phyloP scores from a whole-genome alignment of 1,140 invertebrate species.

The Temnothorax longispinosus region DNA sequence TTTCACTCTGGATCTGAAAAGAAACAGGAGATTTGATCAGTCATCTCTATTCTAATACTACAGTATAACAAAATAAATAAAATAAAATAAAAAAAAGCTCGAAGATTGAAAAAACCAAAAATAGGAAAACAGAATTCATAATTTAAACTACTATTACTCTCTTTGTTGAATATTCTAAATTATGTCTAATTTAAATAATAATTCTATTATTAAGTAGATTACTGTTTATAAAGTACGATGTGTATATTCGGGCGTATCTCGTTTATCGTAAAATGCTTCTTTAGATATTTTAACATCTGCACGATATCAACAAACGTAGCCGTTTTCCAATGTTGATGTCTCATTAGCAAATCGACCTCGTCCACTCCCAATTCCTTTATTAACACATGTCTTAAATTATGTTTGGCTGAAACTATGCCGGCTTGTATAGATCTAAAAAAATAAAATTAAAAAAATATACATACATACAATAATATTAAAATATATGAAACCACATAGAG shows the following conservation, averaged over 20 bases:
- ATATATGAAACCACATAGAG: neutral
- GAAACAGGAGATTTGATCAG: slow-evolving; percentile 51
- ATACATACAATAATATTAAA: slow-evolving; percentile 18
- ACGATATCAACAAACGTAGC: slow-evolving; percentile 85
- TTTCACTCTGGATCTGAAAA: slow-evolving; percentile 74
- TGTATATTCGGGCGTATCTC: slow-evolving; percentile 86
- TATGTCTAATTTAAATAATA: slow-evolving; percentile 49
- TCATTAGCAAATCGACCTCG: slow-evolving; percentile 80
- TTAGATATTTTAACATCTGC: slow-evolving; percentile 84
- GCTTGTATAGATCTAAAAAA: slow-evolving; percentile 61
- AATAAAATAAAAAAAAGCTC: neutral
- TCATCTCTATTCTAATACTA: neutral
- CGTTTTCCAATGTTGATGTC: slow-evolving; percentile 86
- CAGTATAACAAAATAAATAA: neutral
- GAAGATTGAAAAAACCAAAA: neutral
- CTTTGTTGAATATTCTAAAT: slow-evolving; percentile 10
- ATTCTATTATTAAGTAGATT: slow-evolving; percentile 45
- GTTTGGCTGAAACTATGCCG: slow-evolving; percentile 76
- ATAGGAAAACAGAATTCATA: neutral
- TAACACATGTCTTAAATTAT: slow-evolving; percentile 79
- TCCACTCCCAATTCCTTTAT: slow-evolving; percentile 75
- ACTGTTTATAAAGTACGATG: slow-evolving; percentile 74
- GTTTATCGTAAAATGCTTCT: slow-evolving; percentile 80
- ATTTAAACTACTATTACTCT: neutral
- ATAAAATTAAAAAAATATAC: slow-evolving; percentile 27